These are phyloP conservation scores for Caenorhabditis sp. DNA, from an alignment of 2,888 invertebrate species.

Conservation along the genomic window DNA sequence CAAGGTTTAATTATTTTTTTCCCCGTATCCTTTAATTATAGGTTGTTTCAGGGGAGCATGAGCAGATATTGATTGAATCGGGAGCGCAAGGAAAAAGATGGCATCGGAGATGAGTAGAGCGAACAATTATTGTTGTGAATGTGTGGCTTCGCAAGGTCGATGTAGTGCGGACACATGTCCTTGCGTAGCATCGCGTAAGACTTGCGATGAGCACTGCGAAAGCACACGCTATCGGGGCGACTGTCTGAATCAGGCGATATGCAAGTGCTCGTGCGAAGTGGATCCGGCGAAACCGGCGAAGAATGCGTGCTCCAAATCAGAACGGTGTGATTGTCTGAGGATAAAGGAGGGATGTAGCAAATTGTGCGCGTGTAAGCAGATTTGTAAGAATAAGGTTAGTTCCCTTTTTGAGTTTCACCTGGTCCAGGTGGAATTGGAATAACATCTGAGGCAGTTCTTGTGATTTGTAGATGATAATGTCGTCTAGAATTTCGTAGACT, in stretches of 20 bases:
- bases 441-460: no score
- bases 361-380: constrained; percentile 70
- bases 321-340: constrained; percentile 70
- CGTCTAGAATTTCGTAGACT: no score
- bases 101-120: constrained; percentile 55
- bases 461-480: no score
- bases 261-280: constrained; percentile 71
- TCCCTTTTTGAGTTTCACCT: no score
- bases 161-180: constrained; percentile 70
- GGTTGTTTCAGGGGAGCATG: background rate
- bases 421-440: no score
- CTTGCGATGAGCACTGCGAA: constrained; percentile 71
- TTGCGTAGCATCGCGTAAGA: constrained; percentile 67
- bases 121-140: constrained; percentile 68
- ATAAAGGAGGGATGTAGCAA: constrained; percentile 71
- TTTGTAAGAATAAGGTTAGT: constrained; percentile 70
- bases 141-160: constrained; percentile 67
- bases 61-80: background rate
- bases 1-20: background rate
- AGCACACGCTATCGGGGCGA: constrained; percentile 70
- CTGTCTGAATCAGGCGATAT: constrained; percentile 71
- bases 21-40: background rate
- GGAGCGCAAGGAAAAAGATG: constrained; percentile 18
- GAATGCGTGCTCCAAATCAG: constrained; percentile 70
- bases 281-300: constrained; percentile 70